Conservation (phyloP, 2,888 invertebrate species). For the Miltochrista miniata region DNA sequence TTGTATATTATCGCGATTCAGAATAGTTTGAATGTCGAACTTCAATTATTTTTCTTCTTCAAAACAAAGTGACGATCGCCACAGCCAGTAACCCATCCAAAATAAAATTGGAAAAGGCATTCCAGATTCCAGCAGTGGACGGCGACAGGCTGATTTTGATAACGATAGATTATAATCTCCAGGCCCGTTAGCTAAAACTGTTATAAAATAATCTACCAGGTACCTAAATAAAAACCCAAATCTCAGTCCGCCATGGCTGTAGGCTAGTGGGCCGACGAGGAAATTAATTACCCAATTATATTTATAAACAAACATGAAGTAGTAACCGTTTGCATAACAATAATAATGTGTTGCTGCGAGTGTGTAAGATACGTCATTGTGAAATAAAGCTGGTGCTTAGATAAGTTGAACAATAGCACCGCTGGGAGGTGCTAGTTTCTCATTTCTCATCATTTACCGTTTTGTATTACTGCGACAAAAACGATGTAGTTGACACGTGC, state of each 20-base stretch:
- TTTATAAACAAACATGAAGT: conserved; percentile 9
- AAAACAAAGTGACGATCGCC: too few species aligned
- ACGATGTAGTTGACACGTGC: not conserved
- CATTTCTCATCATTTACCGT: conserved; percentile 11
- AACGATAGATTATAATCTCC: too few species aligned
- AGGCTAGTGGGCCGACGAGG: not conserved
- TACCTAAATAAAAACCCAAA: not conserved
- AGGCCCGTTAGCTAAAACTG: not conserved
- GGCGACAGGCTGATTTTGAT: too few species aligned
- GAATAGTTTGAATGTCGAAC: too few species aligned
- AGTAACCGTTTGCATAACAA: conserved; percentile 2
- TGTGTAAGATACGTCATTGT: conserved; percentile 19
- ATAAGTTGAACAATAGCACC: conserved; percentile 27
- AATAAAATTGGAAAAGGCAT: too few species aligned
- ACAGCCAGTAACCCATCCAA: too few species aligned
- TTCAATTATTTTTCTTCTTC: too few species aligned
- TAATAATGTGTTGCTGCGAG: conserved; percentile 20
- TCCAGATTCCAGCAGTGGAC: too few species aligned
- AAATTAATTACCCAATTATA: conserved; percentile 3
- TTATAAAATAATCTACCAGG: not conserved
- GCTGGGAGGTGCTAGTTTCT: conserved; percentile 25
- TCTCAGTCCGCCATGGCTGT: not conserved
- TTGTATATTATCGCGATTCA: too few species aligned
- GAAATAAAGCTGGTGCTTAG: conserved; percentile 19
- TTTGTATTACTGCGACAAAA: not conserved